Evolutionary conservation across 2,113 vertebrate species (phyloP), one percentile per base, ranked within the genome.

Genomic region (Tachysurus vachellii): DNA sequence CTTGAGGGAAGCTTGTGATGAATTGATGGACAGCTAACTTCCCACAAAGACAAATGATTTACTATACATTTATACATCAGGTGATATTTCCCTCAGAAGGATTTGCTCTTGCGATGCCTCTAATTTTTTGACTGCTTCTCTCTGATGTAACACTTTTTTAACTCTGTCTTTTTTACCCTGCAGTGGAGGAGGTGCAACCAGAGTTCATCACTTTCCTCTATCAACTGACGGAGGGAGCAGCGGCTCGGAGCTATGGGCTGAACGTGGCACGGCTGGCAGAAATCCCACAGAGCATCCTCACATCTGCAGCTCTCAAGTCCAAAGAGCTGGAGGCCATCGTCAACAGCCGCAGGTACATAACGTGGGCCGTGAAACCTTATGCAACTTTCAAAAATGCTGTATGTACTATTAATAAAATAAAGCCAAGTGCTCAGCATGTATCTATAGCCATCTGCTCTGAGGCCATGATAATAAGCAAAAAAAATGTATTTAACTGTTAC

Each of bases 171-270:
- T 88, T 54, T 83, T 13, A 50, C 23, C n/a, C 64, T 81, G 71
- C 91, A 94, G 95, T 94, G 87, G 91, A 87, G 85, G 96, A 96
- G 71, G 91, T 95, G 87, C 93, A 92, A 80, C 96, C 96, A 57
- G 96, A 98, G 92, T 97, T 95, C 92, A 96, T 99, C 91, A 99
- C 97, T 84, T 99, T 99, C 90, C 96, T 99, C 88, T 99, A 99
- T 93, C 97, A 97, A 94, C 93, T 99, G 93, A 98, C 95, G n/a
- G 95, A 95, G 95, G 97, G 97, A 88, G 94, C 96, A 82, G 97
- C 97, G 26, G 96, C 94, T 75, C 95, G 97, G 82, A 99, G 98
- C 91, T 99, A 99, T 0, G 98, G 98, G 66, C 94, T 99, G 53
- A 99, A 99, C 82, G 98, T 99, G 66, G 98, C 98, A 57, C 96